Conservation (phyloP, 2,113 vertebrate genomes). For the Balaenoptera acutorostrata region DNA sequence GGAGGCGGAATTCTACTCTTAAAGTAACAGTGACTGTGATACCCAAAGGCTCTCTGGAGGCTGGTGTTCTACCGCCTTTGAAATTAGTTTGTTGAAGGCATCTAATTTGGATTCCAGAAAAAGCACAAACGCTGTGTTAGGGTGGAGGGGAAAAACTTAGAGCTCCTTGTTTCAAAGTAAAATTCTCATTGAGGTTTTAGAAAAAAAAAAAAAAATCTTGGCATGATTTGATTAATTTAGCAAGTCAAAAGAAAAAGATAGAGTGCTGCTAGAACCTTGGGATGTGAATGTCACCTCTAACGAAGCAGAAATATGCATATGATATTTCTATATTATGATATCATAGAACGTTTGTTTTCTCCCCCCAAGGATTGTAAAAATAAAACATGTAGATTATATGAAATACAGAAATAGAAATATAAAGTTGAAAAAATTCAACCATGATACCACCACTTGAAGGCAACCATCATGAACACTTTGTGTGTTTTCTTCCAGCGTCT, state of each 20-base stretch:
- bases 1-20: slow-evolving; percentile 73
- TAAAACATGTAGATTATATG: slow-evolving; percentile 16
- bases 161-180: slow-evolving; percentile 39
- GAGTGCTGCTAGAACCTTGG: not conserved
- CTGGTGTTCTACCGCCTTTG: slow-evolving; percentile 28
- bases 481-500: not conserved
- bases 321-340: slow-evolving; percentile 19
- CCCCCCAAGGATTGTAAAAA: not conserved
- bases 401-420: slow-evolving; percentile 10
- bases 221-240: not conserved
- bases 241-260: not conserved
- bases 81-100: slow-evolving; percentile 31
- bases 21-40: slow-evolving; percentile 71
- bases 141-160: not conserved
- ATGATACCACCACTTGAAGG: slow-evolving; percentile 15
- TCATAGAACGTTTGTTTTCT: slow-evolving; percentile 30
- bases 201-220: not conserved
- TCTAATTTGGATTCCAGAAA: slow-evolving; percentile 60
- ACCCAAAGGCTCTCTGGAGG: not conserved
- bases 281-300: not conserved
- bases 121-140: slow-evolving; percentile 24
- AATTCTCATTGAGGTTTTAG: slow-evolving; percentile 53
- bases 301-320: slow-evolving; percentile 20
- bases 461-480: not conserved
- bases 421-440: slow-evolving; percentile 30